Evolutionary conservation across 2,113 vertebrate species (phyloP), one percentile per base, ranked within the genome.

Genomic region (Regulus satrapa): DNA sequence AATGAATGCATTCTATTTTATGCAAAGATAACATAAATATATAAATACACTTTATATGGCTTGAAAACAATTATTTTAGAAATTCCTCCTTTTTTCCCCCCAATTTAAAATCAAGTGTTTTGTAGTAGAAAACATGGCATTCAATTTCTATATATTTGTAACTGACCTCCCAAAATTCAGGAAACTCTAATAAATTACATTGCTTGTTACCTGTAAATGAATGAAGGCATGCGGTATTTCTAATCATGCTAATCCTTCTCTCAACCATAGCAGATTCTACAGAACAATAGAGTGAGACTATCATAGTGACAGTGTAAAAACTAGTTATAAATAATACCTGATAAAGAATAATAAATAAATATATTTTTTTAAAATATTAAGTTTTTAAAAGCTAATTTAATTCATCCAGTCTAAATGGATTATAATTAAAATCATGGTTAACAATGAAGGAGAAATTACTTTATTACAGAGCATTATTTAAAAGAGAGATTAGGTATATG

Each of bases 241-340:
- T 93, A 93, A 77, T 77, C 3, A 91, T 54, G 94, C 43, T 72
- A 96, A 95, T 94, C 94, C 51, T 90, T 75, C 83, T 91, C 97
- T 77, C 26, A 91, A 41, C 66, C 58, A 34, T 66, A 74, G 82
- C 25, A 79, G 43, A 79, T 61, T 18, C 36, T 77, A 80, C 28
- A 88, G 58, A 83, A 68, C 5, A 55, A 59, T 1, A 46, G 4
- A 48, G 49, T 0, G 0, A 66, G 41, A 66, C 23, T 17, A 51
- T 45, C 34, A 81, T 10, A 93, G 16, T 41, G n/a, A 46, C 40
- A 79, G 62, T 9, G 24, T 63, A 75, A 89, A 92, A 94, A 68
- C 28, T 69, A 78, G 11, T 41, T 45, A 59, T 29, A 67, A 96
- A 82, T 4, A 21, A 58, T n/a, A 72, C 5, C 31, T 78, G 15